Base-by-base conservation (phyloP, 1,140 invertebrate species). In the Papilio polytes region DNA sequence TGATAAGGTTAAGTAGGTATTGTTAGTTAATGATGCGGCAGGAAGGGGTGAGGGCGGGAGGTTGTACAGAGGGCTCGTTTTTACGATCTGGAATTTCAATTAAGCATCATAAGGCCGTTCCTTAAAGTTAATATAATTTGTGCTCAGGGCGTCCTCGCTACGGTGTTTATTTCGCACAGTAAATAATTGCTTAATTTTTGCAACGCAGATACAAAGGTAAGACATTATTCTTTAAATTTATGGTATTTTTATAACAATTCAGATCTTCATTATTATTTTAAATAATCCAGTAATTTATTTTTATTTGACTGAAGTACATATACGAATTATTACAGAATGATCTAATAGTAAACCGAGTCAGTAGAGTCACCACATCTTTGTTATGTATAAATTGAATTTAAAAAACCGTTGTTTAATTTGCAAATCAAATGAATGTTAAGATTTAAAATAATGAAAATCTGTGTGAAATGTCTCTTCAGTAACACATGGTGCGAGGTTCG, bases 41-140 rank as follows among this genome's bases (percentile, higher is more conserved):
- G 46, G 46, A 3, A 12, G 46, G 46, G 10, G n/a, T n/a, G n/a
- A n/a, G n/a, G 10, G 26, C 2, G 63, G 63, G 31, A 10, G 1
- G 26, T 66, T 4, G 4, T 22, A 36, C 63, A 18, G 22, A 26
- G n/a, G 63, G 63, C 22, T 70, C 63, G 13, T 70, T 70, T 70
- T 70, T 70, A 70, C 63, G 63, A 70, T 7, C 63, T 70, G 63
- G 63, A 70, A 70, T 70, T 70, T 63, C 59, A 70, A 70, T 70
- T 70, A 70, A 70, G 22, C 26, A 36, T 70, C 63, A 70, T 70
- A 31, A 63, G 59, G 59, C 26, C 13, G 26, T 15, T 18, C 63
- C 63, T 15, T 70, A 70, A 70, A 70, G 63, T 36, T 31, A 70
- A 70, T 70, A 22, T 63, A 63, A 63, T 70, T 31, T 70, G 12